These are phyloP conservation scores for Drosophila rhopaloa DNA, from an alignment of 1,140 invertebrate species.

Conservation along the genomic window DNA sequence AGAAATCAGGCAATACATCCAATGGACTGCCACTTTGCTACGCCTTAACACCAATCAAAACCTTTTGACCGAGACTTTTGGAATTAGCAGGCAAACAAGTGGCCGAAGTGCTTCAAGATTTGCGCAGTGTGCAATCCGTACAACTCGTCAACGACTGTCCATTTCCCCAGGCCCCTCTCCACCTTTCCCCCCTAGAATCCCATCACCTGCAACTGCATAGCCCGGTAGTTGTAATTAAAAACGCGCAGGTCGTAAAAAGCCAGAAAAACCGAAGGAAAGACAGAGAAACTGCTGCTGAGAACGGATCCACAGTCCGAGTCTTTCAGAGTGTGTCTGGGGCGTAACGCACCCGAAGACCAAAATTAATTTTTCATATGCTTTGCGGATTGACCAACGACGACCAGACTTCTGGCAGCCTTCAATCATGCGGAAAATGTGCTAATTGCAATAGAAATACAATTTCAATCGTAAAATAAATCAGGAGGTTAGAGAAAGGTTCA, in stretches of 20 bases:
- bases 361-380: slow-evolving; percentile 74
- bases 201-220: slow-evolving; percentile 16
- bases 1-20: slow-evolving; percentile 37
- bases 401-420: slow-evolving; percentile 57
- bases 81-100: slow-evolving; percentile 58
- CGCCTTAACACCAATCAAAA: slow-evolving; percentile 50
- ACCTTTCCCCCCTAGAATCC: neutral
- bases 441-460: slow-evolving; percentile 81
- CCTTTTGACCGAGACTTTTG: slow-evolving; percentile 53
- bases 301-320: slow-evolving; percentile 37
- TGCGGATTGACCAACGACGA: slow-evolving; percentile 34
- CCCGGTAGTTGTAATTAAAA: slow-evolving; percentile 79
- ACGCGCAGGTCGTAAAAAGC: slow-evolving; percentile 76
- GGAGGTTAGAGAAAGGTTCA: neutral
- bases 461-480: slow-evolving; percentile 67
- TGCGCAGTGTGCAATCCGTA: slow-evolving; percentile 52
- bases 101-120: slow-evolving; percentile 33
- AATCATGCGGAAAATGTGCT: slow-evolving; percentile 74
- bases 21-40: slow-evolving; percentile 38
- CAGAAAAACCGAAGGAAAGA: slow-evolving; percentile 55
- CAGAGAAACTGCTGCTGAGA: slow-evolving; percentile 56
- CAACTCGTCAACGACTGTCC: slow-evolving; percentile 55
- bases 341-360: slow-evolving; percentile 64
- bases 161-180: slow-evolving; percentile 9
- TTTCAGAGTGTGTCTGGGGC: slow-evolving; percentile 55